Evolutionary conservation across 2,888 invertebrate genomes (phyloP).

Genomic region (Plemyria rubiginata): DNA sequence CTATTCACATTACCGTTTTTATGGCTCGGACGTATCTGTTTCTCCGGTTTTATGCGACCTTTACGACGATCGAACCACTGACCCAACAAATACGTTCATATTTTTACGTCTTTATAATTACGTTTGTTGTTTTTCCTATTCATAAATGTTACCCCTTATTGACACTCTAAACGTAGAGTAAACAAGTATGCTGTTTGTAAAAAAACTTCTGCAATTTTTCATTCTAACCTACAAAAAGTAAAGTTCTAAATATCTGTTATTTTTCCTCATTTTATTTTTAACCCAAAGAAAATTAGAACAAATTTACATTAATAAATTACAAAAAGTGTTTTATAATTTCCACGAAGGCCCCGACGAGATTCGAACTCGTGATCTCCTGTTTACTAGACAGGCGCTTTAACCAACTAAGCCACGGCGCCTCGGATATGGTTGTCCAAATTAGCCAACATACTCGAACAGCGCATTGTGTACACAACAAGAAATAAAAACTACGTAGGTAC

Average conservation of each 20-base stretch:
- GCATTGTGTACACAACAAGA: background rate
- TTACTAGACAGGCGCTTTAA: constrained; percentile 83
- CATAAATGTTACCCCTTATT: background rate
- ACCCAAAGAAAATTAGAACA: background rate
- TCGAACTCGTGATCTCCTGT: constrained; percentile 82
- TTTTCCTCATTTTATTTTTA: background rate
- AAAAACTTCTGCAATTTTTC: no score
- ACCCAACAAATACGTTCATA: constrained; percentile 57
- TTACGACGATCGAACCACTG: constrained; percentile 57
- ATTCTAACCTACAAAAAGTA: no score
- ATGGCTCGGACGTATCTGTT: constrained; percentile 72
- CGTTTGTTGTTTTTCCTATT: constrained; percentile 45
- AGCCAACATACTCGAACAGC: background rate
- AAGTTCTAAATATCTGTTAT: no score
- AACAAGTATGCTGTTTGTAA: no score
- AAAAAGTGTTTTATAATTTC: constrained; percentile 11
- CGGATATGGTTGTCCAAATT: background rate
- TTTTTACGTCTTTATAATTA: constrained; percentile 63
- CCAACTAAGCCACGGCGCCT: constrained; percentile 82
- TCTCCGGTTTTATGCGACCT: constrained; percentile 73
- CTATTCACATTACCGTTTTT: constrained; percentile 76
- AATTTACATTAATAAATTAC: background rate
- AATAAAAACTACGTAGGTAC: no score
- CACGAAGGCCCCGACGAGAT: constrained; percentile 76
- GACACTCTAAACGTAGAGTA: background rate